These are phyloP conservation scores for Sminthurinus signatus DNA, from an alignment of 1,140 invertebrate genomes.

Conservation along the genomic window DNA sequence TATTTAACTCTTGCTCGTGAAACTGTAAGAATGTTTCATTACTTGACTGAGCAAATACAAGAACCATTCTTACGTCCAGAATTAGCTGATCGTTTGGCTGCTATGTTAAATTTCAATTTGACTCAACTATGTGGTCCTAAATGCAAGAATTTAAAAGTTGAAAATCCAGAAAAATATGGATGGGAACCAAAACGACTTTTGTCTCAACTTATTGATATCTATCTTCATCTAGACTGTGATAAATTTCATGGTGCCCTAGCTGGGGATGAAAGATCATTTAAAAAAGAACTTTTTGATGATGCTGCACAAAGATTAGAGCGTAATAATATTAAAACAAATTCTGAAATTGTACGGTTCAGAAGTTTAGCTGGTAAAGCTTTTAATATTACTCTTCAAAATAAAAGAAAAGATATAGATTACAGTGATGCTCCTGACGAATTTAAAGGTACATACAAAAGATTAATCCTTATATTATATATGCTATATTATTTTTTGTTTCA, in stretches of 20 bases:
- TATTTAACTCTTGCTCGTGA: conserved; percentile 91
- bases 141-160: conserved; percentile 96
- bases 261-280: conserved; percentile 86
- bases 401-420: conserved; percentile 80
- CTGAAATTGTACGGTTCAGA: conserved; percentile 76
- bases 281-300: conserved; percentile 83
- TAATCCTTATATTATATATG: conserved; percentile 7
- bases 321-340: conserved; percentile 70
- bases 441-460: conserved; percentile 54
- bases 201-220: conserved; percentile 90
- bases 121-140: conserved; percentile 95
- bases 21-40: conserved; percentile 97
- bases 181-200: conserved; percentile 90
- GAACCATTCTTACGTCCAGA: conserved; percentile 89
- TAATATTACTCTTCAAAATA: conserved; percentile 71
- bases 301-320: conserved; percentile 72
- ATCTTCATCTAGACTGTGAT: conserved; percentile 89
- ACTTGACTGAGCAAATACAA: conserved; percentile 87
- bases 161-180: conserved; percentile 77
- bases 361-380: conserved; percentile 71
- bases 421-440: conserved; percentile 96
- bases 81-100: conserved; percentile 84
- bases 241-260: conserved; percentile 82
- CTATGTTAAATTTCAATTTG: conserved; percentile 97
- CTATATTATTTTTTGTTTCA: not conserved